These are phyloP conservation scores for Sebastes diaconus DNA, from an alignment of 2,797 vertebrate genomes.

Conservation along the genomic window DNA sequence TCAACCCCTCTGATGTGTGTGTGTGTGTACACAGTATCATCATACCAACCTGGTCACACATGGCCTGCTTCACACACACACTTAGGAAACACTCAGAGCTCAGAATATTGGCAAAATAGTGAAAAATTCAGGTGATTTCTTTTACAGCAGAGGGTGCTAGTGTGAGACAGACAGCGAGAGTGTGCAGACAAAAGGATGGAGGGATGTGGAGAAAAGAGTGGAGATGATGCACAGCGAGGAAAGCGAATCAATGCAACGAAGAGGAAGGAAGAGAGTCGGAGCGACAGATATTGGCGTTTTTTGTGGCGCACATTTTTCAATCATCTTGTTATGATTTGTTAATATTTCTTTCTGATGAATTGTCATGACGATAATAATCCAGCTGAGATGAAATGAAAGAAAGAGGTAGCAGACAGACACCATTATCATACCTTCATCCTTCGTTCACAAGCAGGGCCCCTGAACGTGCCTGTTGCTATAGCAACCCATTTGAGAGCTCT, in stretches of 20 bases:
- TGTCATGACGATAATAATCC: not conserved
- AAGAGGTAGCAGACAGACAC: conserved; percentile 33
- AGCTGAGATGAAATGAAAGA: not conserved
- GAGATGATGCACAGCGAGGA: not conserved
- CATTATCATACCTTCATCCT: conserved; percentile 66
- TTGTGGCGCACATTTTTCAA: not conserved
- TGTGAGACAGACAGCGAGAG: not conserved
- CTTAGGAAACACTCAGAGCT: not conserved
- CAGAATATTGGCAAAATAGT: not conserved
- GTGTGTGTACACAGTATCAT: conserved; percentile 1
- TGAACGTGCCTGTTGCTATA: conserved; percentile 84
- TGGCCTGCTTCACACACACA: conserved; percentile 41
- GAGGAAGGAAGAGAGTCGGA: not conserved
- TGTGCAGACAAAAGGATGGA: conserved; percentile 36
- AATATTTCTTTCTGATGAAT: not conserved
- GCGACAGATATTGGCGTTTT: not conserved
- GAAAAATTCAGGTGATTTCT: not conserved
- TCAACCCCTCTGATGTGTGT: not conserved
- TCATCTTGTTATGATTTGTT: not conserved
- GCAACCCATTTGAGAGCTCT: conserved; percentile 75
- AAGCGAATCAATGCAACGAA: not conserved
- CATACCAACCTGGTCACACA: conserved; percentile 23
- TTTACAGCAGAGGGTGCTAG: conserved; percentile 48
- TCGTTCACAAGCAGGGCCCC: conserved; percentile 66
- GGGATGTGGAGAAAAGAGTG: not conserved